phyloP scores from a whole-genome alignment of 2,888 invertebrate genomes.

The Amaurobius ferox region DNA sequence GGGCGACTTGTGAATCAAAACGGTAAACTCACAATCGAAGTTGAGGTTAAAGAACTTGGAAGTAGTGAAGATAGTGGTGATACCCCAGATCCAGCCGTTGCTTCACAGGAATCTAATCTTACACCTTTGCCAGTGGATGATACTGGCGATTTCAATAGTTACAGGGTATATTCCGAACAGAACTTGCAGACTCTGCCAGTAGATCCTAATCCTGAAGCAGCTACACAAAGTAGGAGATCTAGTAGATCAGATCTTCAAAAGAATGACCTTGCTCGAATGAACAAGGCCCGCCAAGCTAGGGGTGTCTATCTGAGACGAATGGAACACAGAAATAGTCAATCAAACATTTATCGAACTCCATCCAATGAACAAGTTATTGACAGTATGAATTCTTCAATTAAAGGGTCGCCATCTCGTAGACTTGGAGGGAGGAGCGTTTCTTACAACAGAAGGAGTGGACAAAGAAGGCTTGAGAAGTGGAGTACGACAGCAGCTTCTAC shows the following conservation, averaged over 20 bases:
- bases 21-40: conserved; percentile 56
- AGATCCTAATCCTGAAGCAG: not conserved
- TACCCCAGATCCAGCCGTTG: conserved; percentile 29
- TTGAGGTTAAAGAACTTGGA: conserved; percentile 60
- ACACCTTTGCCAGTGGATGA: conserved; percentile 23
- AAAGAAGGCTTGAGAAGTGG: conserved; percentile 46
- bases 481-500: conserved; percentile 61
- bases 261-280: conserved; percentile 28
- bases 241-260: conserved; percentile 32
- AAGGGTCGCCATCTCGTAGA: conserved; percentile 1
- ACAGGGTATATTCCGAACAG: conserved; percentile 58
- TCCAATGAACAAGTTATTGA: conserved; percentile 41
- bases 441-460: conserved; percentile 35
- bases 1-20: conserved; percentile 51
- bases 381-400: not conserved
- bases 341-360: conserved; percentile 38
- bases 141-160: conserved; percentile 41
- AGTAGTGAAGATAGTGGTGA: conserved; percentile 33
- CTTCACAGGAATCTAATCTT: conserved; percentile 21
- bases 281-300: conserved; percentile 43
- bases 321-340: conserved; percentile 61
- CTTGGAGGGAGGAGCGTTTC: conserved; percentile 46
- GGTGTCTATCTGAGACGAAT: conserved; percentile 61
- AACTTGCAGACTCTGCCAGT: conserved; percentile 4
- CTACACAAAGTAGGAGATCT: conserved; percentile 13